A percentile compares a stretch with the other conserved stretches of the same genome.
phyloP scores from a whole-genome alignment of 2,113 vertebrate genomes.

The Scolopax mira region DNA sequence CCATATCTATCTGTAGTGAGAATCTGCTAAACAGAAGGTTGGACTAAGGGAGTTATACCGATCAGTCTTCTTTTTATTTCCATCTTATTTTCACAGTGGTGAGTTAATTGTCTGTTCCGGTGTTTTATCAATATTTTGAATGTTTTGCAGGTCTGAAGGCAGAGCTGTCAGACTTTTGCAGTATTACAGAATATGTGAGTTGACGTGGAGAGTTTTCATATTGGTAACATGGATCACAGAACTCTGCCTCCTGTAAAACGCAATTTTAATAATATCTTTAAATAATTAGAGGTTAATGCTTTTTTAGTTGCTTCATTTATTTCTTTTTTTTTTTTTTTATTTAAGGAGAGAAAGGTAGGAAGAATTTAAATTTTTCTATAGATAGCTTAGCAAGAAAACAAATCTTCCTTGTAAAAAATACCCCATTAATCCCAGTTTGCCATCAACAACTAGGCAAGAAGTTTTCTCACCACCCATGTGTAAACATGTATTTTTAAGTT shows the following conservation, averaged over 20 bases:
- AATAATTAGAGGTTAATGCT: neutral
- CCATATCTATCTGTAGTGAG: neutral
- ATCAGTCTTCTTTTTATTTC: neutral
- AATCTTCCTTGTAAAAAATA: neutral
- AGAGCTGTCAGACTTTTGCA: neutral
- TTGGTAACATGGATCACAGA: neutral
- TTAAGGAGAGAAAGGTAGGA: neutral
- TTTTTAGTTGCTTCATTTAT: neutral
- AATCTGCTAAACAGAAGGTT: neutral
- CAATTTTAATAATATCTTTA: neutral
- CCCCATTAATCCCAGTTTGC: neutral
- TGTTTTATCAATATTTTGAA: neutral
- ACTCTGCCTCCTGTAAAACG: neutral
- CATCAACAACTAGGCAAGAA: neutral
- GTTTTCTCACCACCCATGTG: neutral
- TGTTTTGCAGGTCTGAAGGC: neutral
- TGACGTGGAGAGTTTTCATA: neutral
- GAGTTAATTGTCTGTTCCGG: neutral
- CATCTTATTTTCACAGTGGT: neutral
- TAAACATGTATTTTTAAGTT: neutral
- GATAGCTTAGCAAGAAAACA: neutral
- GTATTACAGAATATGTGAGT: neutral
- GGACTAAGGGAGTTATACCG: neutral
- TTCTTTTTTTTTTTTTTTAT: neutral
- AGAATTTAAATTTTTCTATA: neutral